Evolutionary conservation across 2,113 vertebrate species (phyloP).

Genomic region (Brienomyrus longianalis): DNA sequence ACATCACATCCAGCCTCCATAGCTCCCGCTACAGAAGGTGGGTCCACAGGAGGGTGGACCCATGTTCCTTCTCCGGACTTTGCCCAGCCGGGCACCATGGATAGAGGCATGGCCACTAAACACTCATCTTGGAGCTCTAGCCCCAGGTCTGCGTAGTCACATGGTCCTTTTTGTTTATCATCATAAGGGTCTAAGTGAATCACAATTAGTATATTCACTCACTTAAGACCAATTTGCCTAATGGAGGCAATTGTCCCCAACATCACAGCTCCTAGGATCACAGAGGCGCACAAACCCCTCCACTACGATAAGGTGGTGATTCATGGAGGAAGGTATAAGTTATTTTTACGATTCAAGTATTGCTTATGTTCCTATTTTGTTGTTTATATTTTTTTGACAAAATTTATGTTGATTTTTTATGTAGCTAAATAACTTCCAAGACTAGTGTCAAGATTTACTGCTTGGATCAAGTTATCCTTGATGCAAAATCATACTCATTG

Average conservation of each 20-base stretch:
- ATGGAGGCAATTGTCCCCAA: neutral
- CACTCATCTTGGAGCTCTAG: neutral
- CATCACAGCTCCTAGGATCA: neutral
- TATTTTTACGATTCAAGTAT: neutral
- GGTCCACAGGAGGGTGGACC: neutral
- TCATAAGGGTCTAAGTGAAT: neutral
- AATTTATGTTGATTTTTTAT: neutral
- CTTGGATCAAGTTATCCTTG: slow-evolving; percentile 28
- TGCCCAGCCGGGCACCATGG: neutral
- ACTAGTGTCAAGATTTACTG: neutral
- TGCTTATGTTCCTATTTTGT: neutral
- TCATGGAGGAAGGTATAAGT: neutral
- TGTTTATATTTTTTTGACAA: neutral
- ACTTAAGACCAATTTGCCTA: neutral
- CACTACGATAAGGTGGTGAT: neutral
- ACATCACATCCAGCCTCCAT: neutral
- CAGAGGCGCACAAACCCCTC: neutral
- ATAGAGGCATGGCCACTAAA: neutral
- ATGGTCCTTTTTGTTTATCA: neutral
- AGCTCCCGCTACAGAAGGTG: neutral
- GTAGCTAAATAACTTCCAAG: neutral
- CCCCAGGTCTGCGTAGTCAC: neutral
- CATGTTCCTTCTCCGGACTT: neutral
- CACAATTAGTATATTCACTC: neutral
- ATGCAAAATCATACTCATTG: slow-evolving; percentile 35